Percentiles rank a stretch among this genome's conserved stretches.
Conservation (phyloP, 2,113 vertebrate species). For the Ginglymostoma cirratum region DNA sequence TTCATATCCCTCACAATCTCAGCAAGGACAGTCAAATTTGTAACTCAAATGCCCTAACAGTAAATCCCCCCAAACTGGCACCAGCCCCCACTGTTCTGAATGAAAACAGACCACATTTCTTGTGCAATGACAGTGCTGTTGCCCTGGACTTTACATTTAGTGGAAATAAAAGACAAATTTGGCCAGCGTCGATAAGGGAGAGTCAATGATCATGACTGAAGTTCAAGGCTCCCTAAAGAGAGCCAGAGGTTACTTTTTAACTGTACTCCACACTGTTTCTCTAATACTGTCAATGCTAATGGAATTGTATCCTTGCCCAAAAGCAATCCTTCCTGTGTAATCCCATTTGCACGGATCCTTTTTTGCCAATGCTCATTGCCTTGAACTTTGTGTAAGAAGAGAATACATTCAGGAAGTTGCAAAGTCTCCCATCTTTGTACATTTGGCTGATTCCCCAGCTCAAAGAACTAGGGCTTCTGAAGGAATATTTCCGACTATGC, state of each 20-base stretch:
- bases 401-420: neutral
- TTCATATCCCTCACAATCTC: neutral
- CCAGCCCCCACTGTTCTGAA: neutral
- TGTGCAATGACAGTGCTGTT: neutral
- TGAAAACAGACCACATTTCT: neutral
- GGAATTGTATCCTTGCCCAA: neutral
- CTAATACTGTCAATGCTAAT: neutral
- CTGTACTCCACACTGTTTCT: neutral
- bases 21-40: neutral
- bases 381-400: neutral
- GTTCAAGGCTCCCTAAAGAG: neutral
- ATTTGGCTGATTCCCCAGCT: neutral
- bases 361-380: neutral
- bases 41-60: neutral
- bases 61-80: neutral
- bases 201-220: neutral
- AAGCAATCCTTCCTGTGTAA: neutral
- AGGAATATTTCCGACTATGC: neutral
- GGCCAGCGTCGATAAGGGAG: neutral
- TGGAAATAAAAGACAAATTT: neutral
- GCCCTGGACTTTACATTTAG: neutral
- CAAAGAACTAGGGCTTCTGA: neutral
- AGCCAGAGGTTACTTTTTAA: neutral
- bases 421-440: neutral
- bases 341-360: neutral